phyloP scores from a whole-genome alignment of 2,797 vertebrate species.

The Thalassophryne amazonica region DNA sequence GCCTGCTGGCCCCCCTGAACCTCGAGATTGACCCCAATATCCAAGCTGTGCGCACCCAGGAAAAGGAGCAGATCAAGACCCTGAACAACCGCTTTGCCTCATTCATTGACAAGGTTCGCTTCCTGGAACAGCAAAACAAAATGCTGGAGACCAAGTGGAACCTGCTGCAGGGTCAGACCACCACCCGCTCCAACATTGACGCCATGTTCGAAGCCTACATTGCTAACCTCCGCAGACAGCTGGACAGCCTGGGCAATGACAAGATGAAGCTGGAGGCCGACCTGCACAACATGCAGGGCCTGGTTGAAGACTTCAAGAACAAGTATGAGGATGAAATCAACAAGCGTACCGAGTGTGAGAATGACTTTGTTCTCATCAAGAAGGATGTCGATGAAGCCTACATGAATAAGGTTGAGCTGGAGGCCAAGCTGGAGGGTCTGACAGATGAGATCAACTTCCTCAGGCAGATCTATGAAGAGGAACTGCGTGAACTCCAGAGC shows the following conservation, averaged over 20 bases:
- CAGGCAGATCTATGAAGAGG: not conserved
- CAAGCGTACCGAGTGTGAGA: constrained; percentile 80
- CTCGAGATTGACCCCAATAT: constrained; percentile 3
- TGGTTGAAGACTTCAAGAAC: constrained; percentile 72
- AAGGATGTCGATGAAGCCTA: constrained; percentile 88
- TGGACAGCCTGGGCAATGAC: too few species aligned
- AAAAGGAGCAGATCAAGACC: not conserved
- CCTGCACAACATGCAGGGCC: constrained; percentile 57
- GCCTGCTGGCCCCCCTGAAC: not conserved
- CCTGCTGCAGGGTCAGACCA: constrained; percentile 73
- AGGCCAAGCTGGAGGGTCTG: constrained; percentile 78
- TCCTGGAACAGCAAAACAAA: too few species aligned
- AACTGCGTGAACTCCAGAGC: too few species aligned
- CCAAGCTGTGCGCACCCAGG: not conserved
- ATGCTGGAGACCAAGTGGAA: constrained; percentile 74
- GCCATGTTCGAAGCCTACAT: constrained; percentile 71
- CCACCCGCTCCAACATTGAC: constrained; percentile 63
- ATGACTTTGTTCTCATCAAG: constrained; percentile 88
- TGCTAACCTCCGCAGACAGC: too few species aligned
- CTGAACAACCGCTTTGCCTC: constrained; percentile 2
- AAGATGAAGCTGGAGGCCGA: too few species aligned
- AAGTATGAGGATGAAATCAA: constrained; percentile 88
- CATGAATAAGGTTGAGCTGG: constrained; percentile 85
- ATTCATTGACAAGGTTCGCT: constrained; percentile 1
- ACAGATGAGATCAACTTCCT: constrained; percentile 69